Percentiles rank a stretch among this genome's conserved stretches.
These are phyloP conservation scores for Malacosoma neustria DNA, from an alignment of 2,888 invertebrate genomes.

Conservation along the genomic window DNA sequence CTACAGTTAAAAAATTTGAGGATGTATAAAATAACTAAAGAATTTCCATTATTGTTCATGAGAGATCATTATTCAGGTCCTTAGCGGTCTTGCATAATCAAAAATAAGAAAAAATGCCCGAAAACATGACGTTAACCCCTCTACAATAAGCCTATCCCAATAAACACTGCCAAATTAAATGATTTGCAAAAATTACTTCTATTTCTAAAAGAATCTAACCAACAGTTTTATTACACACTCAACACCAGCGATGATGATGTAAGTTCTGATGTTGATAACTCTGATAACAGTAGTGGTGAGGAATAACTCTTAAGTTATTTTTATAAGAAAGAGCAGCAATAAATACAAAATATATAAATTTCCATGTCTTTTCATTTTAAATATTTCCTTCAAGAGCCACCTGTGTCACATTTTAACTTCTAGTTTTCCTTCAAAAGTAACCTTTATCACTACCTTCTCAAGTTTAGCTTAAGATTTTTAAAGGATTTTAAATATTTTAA, in stretches of 20 bases:
- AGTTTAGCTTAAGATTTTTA: constrained; percentile 1
- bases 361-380: constrained; percentile 1
- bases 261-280: constrained; percentile 1
- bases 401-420: constrained; percentile 1
- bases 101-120: background rate
- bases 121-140: background rate
- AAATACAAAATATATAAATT: constrained; percentile 1
- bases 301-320: background rate
- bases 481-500: background rate
- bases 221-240: background rate
- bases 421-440: constrained; percentile 1
- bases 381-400: background rate
- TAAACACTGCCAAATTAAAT: background rate
- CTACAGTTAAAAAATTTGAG: background rate
- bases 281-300: constrained; percentile 1
- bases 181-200: background rate
- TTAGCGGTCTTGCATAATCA: constrained; percentile 1
- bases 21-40: background rate
- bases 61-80: constrained; percentile 1
- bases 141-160: constrained; percentile 1
- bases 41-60: background rate
- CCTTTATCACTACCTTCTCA: background rate
- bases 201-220: background rate
- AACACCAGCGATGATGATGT: constrained; percentile 1
- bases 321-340: background rate